Conservation (phyloP, 2,113 vertebrate genomes). For the Herpetotheres cachinnans region DNA sequence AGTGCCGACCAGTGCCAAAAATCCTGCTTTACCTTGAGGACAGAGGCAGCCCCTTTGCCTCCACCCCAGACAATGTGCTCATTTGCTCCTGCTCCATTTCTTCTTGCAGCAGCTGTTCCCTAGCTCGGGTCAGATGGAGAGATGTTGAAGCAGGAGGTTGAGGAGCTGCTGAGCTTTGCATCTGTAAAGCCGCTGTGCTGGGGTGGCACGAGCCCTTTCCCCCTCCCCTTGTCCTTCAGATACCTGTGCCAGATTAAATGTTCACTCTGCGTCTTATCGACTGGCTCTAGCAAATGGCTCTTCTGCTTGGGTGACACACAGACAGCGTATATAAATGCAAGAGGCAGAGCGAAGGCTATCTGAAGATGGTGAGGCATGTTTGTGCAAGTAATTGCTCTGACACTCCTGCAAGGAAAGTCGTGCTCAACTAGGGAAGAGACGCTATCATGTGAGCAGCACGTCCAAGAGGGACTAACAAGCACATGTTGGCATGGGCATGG, state of each 20-base stretch:
- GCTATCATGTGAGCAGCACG: accelerated
- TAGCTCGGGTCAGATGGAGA: neutral
- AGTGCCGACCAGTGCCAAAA: neutral
- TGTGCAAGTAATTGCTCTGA: neutral
- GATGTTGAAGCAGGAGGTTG: neutral
- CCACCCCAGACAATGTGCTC: accelerated
- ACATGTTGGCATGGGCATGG: neutral
- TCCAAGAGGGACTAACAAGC: neutral
- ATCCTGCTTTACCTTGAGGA: neutral
- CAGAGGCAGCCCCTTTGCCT: neutral
- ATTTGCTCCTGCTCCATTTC: neutral
- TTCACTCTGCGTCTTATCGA: neutral
- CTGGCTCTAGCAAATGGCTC: neutral
- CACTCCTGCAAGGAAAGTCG: neutral
- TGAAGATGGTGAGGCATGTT: neutral
- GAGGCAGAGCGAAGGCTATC: neutral
- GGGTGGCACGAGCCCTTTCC: neutral
- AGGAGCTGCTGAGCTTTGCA: neutral
- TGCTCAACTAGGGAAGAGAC: neutral
- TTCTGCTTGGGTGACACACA: neutral
- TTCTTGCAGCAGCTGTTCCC: neutral
- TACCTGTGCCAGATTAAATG: neutral
- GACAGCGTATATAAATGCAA: neutral
- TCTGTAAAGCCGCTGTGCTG: accelerated
- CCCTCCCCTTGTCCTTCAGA: neutral